Base-by-base conservation (phyloP, 1,140 invertebrate genomes). In the Drosophila mauritiana region DNA sequence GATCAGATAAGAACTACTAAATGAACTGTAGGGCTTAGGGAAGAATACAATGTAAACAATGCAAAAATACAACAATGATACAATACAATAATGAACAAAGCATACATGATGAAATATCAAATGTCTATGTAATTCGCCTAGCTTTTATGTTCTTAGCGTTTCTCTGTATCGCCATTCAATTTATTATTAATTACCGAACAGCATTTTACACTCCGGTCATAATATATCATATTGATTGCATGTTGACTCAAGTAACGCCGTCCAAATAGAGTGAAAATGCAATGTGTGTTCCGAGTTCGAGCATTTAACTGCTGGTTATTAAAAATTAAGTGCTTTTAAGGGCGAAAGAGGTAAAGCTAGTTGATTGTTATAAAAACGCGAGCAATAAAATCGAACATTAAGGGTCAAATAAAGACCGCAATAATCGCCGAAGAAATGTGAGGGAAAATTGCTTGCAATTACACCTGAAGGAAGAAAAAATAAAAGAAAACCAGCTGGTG, bases 231-330 rank as follows among this genome's bases (percentile, higher is more conserved):
- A 63, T 69, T 88, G 70, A 72, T 67, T 61, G 70, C 70, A 58
- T 88, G 83, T 83, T 77, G 72, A 73, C 70, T 79, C 59, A 68
- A 67, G 63, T 69, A 69, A 79, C 76, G 65, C 65, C 74, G 37
- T 49, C 54, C 25, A 63, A 61, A 67, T 69, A 70, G 65, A 79
- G 65, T 70, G 54, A 22, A 78, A 75, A 74, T 63, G 56, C 36
- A 53, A 43, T 49, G 62, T 17, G 62, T 15, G 25, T 22, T 25
- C 11, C 31, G 36, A 17, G 53, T 48, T 25, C 51, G 63, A 73
- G 64, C 54, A 57, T 70, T 88, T 83, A 88, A 88, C 78, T 49
- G 69, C 64, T 73, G 68, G 75, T 88, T 88, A 83, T 88, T 88
- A 89, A 88, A 88, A 80, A 83, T 77, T 69, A 83, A 88, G 64